A percentile compares a stretch with the other conserved stretches of the same genome.
Evolutionary conservation across 2,888 invertebrate genomes (phyloP).

Genomic region (Nezara viridula): DNA sequence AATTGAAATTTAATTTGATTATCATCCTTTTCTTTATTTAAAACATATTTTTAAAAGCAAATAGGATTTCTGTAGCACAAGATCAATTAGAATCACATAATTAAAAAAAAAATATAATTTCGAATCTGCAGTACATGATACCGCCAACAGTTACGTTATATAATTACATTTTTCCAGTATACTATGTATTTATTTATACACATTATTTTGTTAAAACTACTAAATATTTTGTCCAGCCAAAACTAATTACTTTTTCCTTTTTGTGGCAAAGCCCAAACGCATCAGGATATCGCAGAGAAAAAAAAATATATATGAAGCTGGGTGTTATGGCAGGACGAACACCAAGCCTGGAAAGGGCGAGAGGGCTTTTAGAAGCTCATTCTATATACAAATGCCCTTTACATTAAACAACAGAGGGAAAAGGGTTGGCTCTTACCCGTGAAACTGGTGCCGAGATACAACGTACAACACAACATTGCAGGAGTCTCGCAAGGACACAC

Average conservation of each 20-base stretch:
- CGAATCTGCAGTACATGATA: no score
- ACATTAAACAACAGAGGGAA: conserved; percentile 51
- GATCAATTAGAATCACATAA: no score
- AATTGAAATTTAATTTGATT: no score
- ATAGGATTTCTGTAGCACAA: no score
- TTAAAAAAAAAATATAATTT: no score
- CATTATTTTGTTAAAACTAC: neutral
- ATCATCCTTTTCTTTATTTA: no score
- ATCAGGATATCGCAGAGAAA: neutral
- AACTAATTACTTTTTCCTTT: neutral
- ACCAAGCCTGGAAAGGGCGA: conserved; percentile 34
- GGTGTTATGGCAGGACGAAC: conserved; percentile 32
- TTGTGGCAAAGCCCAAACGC: neutral
- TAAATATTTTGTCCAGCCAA: neutral
- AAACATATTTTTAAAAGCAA: no score
- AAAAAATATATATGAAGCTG: conserved; percentile 22
- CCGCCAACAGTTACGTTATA: no score
- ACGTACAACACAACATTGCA: conserved; percentile 21
- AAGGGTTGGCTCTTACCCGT: conserved; percentile 44
- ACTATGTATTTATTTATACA: no score
- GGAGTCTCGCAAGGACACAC: conserved; percentile 37
- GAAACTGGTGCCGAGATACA: conserved; percentile 35
- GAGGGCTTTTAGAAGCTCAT: conserved; percentile 46
- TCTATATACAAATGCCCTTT: conserved; percentile 51
- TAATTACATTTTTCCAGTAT: no score